Base-by-base conservation (phyloP, 2,113 vertebrate species). In the Grammomys surdaster region DNA sequence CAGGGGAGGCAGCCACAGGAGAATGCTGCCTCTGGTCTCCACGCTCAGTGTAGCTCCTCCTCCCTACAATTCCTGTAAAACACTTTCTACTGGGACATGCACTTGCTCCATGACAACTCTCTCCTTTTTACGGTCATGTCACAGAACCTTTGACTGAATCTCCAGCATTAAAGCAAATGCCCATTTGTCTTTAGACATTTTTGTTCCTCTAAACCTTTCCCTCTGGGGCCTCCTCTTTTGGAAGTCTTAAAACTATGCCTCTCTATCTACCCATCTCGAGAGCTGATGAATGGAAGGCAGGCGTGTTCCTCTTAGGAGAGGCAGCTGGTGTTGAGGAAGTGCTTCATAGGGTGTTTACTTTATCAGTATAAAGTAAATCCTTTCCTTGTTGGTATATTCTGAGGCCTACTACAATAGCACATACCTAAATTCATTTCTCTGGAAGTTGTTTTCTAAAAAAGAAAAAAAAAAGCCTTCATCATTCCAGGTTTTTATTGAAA, bases 91-190 rank as follows among this genome's bases (percentile, higher is more conserved):
- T 76, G 73, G 20, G 48, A 8, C 22, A 78, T 78, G 6, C 9
- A 19, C 10, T 48, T 91, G 95, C 84, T 85, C 93, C 93, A 88
- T 80, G 31, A 93, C 58, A 84, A 78, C 67, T 95, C 40, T 95
- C 63, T 78, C 58, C 43, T 78, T 95, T 95, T 92, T 19, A 84
- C 80, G 69, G 46, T 65, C 75, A 1, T 33, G 5, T 80, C 36
- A 31, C 28, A 60, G 11, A 84, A 93, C n/a, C 48, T 78, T 8
- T 28, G 56, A 24, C 26, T 5, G 26, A 85, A 31, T 85, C 58
- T 11, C 58, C 16, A 65, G 16, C 58, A 63, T 31, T 65, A 65
- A 85, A 65, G 82, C 81, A 65, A 65, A 89, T 5, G n/a, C 77
- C 40, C 48, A 12, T 43, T 56, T 56, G 12, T 70, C 77, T 94